These are phyloP conservation scores for Lota lota DNA, from an alignment of 2,113 vertebrate genomes.

Conservation along the genomic window DNA sequence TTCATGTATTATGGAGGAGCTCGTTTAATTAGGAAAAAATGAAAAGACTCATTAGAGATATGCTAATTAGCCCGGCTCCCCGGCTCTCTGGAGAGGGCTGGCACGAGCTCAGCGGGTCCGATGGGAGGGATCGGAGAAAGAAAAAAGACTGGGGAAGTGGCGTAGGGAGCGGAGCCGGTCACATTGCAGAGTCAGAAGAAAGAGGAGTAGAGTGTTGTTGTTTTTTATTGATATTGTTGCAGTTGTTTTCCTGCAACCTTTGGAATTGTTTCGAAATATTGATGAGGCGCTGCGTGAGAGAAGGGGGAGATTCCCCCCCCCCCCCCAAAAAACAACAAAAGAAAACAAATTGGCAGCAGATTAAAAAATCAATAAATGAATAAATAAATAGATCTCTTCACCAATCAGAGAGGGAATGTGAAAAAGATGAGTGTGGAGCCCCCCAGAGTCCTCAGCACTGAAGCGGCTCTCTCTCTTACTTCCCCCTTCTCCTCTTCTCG, in stretches of 20 bases:
- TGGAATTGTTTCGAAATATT: too few species aligned
- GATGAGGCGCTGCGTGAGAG: too few species aligned
- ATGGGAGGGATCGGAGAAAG: slow-evolving; percentile 11
- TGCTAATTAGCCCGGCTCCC: slow-evolving; percentile 75
- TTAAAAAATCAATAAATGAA: too few species aligned
- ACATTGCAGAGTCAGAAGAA: not conserved
- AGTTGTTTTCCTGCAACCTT: too few species aligned
- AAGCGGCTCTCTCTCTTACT: slow-evolving; percentile 47
- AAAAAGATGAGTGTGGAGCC: slow-evolving; percentile 49
- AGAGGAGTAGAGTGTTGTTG: too few species aligned
- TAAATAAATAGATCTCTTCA: slow-evolving; percentile 32
- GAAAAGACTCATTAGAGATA: slow-evolving; percentile 80
- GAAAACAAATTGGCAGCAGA: too few species aligned
- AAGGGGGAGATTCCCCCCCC: too few species aligned
- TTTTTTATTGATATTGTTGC: too few species aligned
- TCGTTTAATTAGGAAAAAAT: slow-evolving; percentile 78
- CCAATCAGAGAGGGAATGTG: slow-evolving; percentile 52
- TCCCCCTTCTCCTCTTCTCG: not conserved
- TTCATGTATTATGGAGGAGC: slow-evolving; percentile 79
- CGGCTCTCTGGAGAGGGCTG: slow-evolving; percentile 63
- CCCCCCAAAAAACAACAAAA: too few species aligned
- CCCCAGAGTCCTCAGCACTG: slow-evolving; percentile 40
- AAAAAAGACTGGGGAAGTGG: not conserved
- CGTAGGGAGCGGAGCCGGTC: not conserved
- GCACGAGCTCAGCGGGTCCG: slow-evolving; percentile 39